Percentiles rank a stretch among this genome's conserved stretches.
Conservation (phyloP, 2,888 invertebrate genomes). For the Acronicta aceris region DNA sequence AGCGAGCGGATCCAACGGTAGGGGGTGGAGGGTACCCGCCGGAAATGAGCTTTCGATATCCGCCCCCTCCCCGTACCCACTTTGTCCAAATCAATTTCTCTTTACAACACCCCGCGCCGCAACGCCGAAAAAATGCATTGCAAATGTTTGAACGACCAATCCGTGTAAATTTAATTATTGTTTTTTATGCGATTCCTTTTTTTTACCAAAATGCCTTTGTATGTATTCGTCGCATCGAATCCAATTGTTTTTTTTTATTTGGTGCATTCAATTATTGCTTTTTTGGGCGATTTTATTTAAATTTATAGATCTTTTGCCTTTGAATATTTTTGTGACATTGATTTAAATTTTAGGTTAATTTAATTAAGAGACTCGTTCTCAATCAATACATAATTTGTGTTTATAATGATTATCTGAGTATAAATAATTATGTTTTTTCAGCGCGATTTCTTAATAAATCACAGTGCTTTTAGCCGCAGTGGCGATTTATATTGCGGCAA, state of each 20-base stretch:
- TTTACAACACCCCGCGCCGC: conserved; percentile 61
- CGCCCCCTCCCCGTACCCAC: conserved; percentile 68
- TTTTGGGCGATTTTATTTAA: conserved; percentile 27
- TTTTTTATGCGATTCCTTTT: conserved; percentile 27
- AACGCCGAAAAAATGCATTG: conserved; percentile 60
- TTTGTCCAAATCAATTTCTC: conserved; percentile 84
- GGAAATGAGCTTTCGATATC: conserved; percentile 85
- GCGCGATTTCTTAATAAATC: conserved; percentile 6
- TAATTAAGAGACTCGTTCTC: conserved; percentile 4
- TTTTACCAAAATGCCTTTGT: conserved; percentile 34
- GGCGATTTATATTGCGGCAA: conserved; percentile 9
- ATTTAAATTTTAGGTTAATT: background rate
- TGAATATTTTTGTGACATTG: conserved; percentile 20
- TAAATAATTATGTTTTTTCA: conserved; percentile 19
- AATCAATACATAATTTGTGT: conserved; percentile 5
- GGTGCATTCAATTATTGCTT: conserved; percentile 28
- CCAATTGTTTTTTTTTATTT: conserved; percentile 35
- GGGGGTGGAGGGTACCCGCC: conserved; percentile 65
- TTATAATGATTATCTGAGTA: no score
- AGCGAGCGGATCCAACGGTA: conserved; percentile 41
- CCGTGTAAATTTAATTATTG: conserved; percentile 56
- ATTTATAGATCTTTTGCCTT: conserved; percentile 4
- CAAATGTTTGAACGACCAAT: conserved; percentile 58
- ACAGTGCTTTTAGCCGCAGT: background rate
- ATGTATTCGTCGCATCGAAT: conserved; percentile 23